Evolutionary conservation across 2,888 invertebrate genomes (phyloP), one percentile per base, ranked within the genome.

Genomic region (Ophion ellenae): DNA sequence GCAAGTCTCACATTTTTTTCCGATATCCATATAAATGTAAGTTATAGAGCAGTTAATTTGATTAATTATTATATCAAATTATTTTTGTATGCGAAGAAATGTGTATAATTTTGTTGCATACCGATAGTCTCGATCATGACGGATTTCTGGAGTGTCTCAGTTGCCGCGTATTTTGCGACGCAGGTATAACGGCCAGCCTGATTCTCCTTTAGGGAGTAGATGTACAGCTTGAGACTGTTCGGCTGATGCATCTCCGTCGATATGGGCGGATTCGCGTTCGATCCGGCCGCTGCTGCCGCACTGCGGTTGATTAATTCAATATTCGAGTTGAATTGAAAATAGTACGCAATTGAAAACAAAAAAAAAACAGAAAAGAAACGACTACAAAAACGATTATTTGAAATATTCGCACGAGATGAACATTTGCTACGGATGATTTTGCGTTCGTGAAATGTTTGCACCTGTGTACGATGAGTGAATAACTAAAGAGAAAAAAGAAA

Each of bases 171-270:
- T 84, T 95, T 96, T n/a, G 97, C 97, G 45, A 96, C 95, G 92
- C 98, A 98, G 86, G 96, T 97, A 94, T 98, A 98, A 89, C 95
- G 96, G 83, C 98, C 98, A 59, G 96, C 97, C 95, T 98, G 97
- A 81, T 96, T 95, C 88, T 97, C 96, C 63, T 96, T 95, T 89
- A 98, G 95, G 59, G 96, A 96, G 74, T 96, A 95, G 93, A 98
- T 97, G 93, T 97, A 96, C 84, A 98, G 95, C 81, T 96, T 96
- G 89, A 97, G 95, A 88, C 96, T 96, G 88, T 96, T 96, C 91
- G 96, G 96, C 63, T 95, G 95, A 78, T 95, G 95, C 85, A 95
- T 94, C 91, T 97, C 97, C 81, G 97, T 96, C 94, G 96, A 96
- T 95, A 97, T 96, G 87, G 96, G 94, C 11, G 96, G 96, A 88